Base-by-base conservation (phyloP, 37 sponge, comb jelly and placozoan genomes). In the Cliona cf. orientalis region DNA sequence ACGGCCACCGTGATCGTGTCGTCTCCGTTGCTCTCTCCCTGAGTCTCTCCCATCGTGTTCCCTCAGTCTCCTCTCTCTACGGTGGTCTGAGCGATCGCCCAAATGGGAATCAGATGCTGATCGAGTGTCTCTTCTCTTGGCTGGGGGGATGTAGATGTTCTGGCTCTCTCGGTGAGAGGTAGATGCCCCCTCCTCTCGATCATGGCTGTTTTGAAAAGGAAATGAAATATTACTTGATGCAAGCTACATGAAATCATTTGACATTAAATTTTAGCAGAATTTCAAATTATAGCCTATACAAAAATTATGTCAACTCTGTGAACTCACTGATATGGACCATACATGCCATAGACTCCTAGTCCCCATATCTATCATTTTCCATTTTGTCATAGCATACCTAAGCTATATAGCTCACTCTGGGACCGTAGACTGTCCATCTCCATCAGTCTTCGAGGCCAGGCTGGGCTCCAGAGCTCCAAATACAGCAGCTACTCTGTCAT, bases 381-480 rank as follows among this genome's bases (percentile, higher is more conserved):
- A n/a, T n/a, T n/a, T n/a, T n/a, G n/a, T n/a, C n/a, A n/a, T n/a
- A n/a, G n/a, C n/a, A n/a, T n/a, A n/a, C n/a, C n/a, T n/a, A n/a
- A n/a, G n/a, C n/a, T n/a, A n/a, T 49, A 49, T 14, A 49, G 53
- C 53, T 49, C 14, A 49, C 53, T 49, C 53, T 49, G 53, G 14
- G 9, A n/a, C n/a, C n/a, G n/a, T n/a, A n/a, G n/a, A n/a, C n/a
- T n/a, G n/a, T n/a, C n/a, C 55, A n/a, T 61, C 28, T 61, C 26
- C 63, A 25, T 61, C 63, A 61, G 63, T 12, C 55, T 61, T 61
- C 5, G 22, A 12, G 5, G 63, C 26, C 28, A n/a, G 63, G 28
- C 12, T 1, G 7, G 25, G 22, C 44, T 69, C 71, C 45, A 69
- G n/a, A 29, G 71, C 71, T 42, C 71, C 71, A 42, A 69, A 69